Evolutionary conservation across 1,140 invertebrate species (phyloP).

Genomic region (Parapsyche elsis): DNA sequence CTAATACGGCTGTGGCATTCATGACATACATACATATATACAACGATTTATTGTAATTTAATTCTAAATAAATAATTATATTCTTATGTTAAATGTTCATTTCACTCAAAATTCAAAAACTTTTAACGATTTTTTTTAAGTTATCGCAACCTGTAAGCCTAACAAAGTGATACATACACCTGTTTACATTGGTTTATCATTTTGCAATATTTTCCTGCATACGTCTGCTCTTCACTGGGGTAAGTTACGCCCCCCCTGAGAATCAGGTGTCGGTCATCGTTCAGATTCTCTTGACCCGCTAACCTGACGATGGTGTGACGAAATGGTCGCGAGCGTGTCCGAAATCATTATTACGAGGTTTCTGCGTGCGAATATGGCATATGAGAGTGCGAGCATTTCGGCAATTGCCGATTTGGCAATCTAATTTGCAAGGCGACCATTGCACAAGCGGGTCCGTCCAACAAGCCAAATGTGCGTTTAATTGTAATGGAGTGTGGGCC

Average conservation of each 20-base stretch:
- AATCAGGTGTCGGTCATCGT: constrained; percentile 28
- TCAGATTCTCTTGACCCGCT: constrained; percentile 39
- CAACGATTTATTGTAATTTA: too few species aligned
- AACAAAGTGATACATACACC: neutral
- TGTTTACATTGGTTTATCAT: neutral
- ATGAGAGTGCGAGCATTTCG: constrained; percentile 25
- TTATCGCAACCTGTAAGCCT: too few species aligned
- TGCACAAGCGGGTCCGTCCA: constrained; percentile 5
- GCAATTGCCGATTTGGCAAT: constrained; percentile 44
- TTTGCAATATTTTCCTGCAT: neutral
- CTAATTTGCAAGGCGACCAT: constrained; percentile 40
- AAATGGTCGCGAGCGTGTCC: constrained; percentile 23
- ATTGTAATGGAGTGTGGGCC: constrained; percentile 11
- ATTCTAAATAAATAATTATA: too few species aligned
- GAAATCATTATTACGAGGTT: constrained; percentile 27
- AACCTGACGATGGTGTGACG: constrained; percentile 20
- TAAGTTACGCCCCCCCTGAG: neutral
- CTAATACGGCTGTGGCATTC: too few species aligned
- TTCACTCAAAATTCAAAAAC: too few species aligned
- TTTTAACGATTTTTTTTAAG: too few species aligned
- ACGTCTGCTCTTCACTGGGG: neutral
- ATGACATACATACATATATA: too few species aligned
- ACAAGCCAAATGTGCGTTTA: constrained; percentile 32
- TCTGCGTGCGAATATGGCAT: constrained; percentile 26
- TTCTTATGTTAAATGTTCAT: too few species aligned